Percentiles rank a stretch among this genome's conserved stretches.
Evolutionary conservation across 2,888 invertebrate species (phyloP).

Genomic region (Trachelus stipa): DNA sequence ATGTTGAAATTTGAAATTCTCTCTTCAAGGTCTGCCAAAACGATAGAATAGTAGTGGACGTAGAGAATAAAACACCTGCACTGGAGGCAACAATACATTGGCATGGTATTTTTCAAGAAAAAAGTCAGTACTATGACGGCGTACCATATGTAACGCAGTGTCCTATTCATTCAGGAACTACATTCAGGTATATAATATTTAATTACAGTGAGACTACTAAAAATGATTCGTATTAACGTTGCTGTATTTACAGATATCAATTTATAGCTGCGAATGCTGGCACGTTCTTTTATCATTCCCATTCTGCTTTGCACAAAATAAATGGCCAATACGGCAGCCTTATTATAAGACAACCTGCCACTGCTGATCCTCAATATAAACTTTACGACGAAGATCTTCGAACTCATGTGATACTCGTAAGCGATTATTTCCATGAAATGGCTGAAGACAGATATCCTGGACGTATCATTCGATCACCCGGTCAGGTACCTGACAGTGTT

Average conservation of each 20-base stretch:
- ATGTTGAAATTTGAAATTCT: no score
- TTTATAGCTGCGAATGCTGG: slow-evolving; percentile 30
- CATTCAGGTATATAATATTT: slow-evolving; percentile 74
- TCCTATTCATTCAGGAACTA: slow-evolving; percentile 86
- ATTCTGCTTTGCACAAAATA: slow-evolving; percentile 35
- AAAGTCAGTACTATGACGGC: slow-evolving; percentile 86
- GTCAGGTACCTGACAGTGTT: slow-evolving; percentile 83
- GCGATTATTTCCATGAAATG: slow-evolving; percentile 69
- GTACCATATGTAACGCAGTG: slow-evolving; percentile 90
- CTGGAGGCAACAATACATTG: slow-evolving; percentile 90
- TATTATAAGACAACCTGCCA: slow-evolving; percentile 27
- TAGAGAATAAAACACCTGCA: slow-evolving; percentile 86
- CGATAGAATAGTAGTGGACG: slow-evolving; percentile 86
- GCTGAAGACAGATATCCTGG: slow-evolving; percentile 83
- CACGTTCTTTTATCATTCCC: slow-evolving; percentile 37
- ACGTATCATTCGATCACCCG: slow-evolving; percentile 79
- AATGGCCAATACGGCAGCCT: slow-evolving; percentile 34
- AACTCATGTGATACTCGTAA: slow-evolving; percentile 31
- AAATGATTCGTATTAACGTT: slow-evolving; percentile 63
- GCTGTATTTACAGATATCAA: slow-evolving; percentile 56
- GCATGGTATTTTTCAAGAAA: slow-evolving; percentile 88
- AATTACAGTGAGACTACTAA: no score
- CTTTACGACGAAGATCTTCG: slow-evolving; percentile 33
- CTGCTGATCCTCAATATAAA: slow-evolving; percentile 22
- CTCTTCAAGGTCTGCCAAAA: slow-evolving; percentile 84